These are phyloP conservation scores for Hyphantria cunea DNA, from an alignment of 1,140 invertebrate species.

Conservation along the genomic window DNA sequence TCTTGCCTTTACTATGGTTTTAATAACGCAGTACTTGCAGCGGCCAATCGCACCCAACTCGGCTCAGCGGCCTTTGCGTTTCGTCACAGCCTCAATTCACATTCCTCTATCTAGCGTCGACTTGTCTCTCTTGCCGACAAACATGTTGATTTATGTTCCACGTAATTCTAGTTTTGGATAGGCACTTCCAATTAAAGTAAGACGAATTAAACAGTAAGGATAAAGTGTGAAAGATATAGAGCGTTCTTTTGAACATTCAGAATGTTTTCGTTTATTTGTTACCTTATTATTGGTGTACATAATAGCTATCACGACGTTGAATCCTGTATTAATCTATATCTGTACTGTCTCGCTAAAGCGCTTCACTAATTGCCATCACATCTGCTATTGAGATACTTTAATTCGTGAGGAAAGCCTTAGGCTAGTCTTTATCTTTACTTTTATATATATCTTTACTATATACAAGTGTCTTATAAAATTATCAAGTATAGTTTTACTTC, in stretches of 20 bases:
- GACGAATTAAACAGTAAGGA: conserved; percentile 6
- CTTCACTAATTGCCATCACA: too few relatives aligned
- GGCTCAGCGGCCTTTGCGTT: conserved; percentile 19
- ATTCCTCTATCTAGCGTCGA: conserved; percentile 26
- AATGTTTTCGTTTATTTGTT: too few relatives aligned
- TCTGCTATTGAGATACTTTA: too few relatives aligned
- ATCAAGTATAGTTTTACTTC: too few relatives aligned
- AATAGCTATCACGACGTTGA: too few relatives aligned
- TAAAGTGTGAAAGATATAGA: conserved; percentile 14
- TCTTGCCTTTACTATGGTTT: not conserved
- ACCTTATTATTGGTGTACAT: too few relatives aligned
- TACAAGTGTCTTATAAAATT: too few relatives aligned
- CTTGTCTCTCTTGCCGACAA: conserved; percentile 24
- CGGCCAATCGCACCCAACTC: conserved; percentile 24
- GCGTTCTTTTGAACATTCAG: conserved; percentile 5
- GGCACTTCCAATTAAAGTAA: conserved; percentile 27
- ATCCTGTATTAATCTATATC: too few relatives aligned
- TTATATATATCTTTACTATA: too few relatives aligned
- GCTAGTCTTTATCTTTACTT: too few relatives aligned
- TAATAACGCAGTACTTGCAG: conserved; percentile 17
- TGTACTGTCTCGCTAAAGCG: too few relatives aligned
- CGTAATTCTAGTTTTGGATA: conserved; percentile 24
- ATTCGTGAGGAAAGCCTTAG: too few relatives aligned
- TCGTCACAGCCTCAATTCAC: conserved; percentile 22
- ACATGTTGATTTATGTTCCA: conserved; percentile 25